phyloP scores from a whole-genome alignment of 2,113 vertebrate genomes.

The Silurus meridionalis region DNA sequence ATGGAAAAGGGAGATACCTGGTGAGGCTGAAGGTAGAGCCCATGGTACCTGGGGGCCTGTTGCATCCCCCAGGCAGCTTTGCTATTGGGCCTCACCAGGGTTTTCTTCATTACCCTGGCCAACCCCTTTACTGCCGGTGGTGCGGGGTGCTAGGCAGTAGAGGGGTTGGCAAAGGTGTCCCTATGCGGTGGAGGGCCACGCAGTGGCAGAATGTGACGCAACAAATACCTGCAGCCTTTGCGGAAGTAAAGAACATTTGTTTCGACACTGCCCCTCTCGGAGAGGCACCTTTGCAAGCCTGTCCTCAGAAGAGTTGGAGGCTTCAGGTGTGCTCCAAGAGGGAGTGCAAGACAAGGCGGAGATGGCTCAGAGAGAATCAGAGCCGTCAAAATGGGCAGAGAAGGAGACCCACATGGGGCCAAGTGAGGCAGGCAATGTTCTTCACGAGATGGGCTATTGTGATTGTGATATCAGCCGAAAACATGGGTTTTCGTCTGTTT shows the following conservation, averaged over 20 bases:
- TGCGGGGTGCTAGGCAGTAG: background rate
- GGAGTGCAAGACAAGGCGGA: no score
- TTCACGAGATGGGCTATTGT: no score
- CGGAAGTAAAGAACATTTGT: background rate
- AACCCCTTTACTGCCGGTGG: background rate
- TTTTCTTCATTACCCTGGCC: background rate
- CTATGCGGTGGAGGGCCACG: background rate
- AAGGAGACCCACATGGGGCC: no score
- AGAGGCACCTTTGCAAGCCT: no score
- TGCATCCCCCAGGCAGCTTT: background rate
- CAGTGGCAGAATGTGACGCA: background rate
- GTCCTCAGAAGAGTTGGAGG: no score
- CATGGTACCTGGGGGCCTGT: background rate
- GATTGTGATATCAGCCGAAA: no score
- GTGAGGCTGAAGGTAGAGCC: background rate
- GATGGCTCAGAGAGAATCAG: no score
- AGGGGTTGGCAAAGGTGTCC: background rate
- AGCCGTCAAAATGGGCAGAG: no score
- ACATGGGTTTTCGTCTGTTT: no score
- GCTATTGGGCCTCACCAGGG: background rate
- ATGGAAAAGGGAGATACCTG: background rate
- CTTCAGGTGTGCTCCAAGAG: no score
- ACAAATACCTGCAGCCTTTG: background rate
- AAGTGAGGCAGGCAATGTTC: no score
- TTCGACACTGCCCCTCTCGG: no score